Percentiles rank a stretch among this genome's conserved stretches.
phyloP scores from a whole-genome alignment of 2,797 vertebrate species.

The Remorina albescens region DNA sequence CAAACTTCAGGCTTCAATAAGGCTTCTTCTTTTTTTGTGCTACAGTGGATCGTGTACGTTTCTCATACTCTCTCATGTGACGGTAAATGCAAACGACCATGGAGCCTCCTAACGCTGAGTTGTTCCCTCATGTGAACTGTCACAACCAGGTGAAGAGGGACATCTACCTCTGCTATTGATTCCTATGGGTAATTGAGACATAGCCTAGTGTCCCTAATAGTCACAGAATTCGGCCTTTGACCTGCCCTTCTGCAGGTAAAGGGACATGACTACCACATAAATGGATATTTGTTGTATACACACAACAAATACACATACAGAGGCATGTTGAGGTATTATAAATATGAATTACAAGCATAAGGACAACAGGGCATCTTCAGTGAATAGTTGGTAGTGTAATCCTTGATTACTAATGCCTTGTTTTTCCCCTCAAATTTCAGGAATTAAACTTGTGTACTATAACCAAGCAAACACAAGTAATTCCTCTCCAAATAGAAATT shows the following conservation, averaged over 20 bases:
- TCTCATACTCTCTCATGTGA: conserved; percentile 2
- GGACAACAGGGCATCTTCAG: not conserved
- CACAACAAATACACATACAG: conserved; percentile 48
- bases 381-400: not conserved
- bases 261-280: conserved; percentile 46
- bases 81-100: too few species aligned
- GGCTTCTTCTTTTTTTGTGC: not conserved
- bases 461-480: not conserved
- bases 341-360: conserved; percentile 5
- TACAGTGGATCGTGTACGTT: not conserved
- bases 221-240: conserved; percentile 9
- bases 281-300: too few species aligned
- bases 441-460: conserved; percentile 6
- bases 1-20: conserved; percentile 7
- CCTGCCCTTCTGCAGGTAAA: conserved; percentile 67
- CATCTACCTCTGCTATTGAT: not conserved
- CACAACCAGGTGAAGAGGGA: not conserved
- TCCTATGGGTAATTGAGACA: too few species aligned
- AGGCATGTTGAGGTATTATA: conserved; percentile 7
- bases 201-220: not conserved
- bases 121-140: not conserved
- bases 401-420: not conserved
- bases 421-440: not conserved
- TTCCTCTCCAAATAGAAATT: conserved; percentile 16
- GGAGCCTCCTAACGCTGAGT: too few species aligned